Base-by-base conservation (phyloP, 2,113 vertebrate genomes). In the Fulica atra region DNA sequence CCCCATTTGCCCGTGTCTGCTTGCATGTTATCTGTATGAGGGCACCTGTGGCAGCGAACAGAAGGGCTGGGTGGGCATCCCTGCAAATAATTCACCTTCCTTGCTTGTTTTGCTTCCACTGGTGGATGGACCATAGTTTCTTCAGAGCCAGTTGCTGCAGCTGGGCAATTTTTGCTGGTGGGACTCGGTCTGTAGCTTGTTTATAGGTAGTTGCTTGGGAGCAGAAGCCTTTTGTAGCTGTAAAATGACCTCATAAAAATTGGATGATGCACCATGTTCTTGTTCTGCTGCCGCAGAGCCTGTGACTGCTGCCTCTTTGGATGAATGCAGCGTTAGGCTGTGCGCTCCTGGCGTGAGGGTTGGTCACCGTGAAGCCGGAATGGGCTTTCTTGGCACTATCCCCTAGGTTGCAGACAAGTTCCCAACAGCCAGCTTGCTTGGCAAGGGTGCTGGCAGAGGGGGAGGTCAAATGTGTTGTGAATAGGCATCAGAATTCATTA, bases 401-500 rank as follows among this genome's bases (percentile, higher is more conserved):
- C 29, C 48, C n/a, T 60, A 4, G 31, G 69, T 88, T 90, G 65
- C 68, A 57, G 85, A 64, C 57, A 6, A 94, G 42, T 53, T 87
- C 70, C 88, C 66, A 51, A 56, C 92, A 81, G 70, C 92, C 82
- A 81, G 56, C 21, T 59, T 63, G 81, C 16, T 7, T 25, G 81
- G 46, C 3, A 20, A 68, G 86, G 83, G 68, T 3, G 13, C 86
- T 92, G 91, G 82, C 93, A 81, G 91, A 69, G 71, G 23, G 59
- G 76, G 40, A 92, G 73, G 78, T 35, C 81, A 68, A 93, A 85
- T 64, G 73, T 93, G 81, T 92, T 91, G 81, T 51, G 69, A 89
- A 74, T 64, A 86, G 56, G n/a, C 71, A 66, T 70, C 2, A 4
- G 61, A 89, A 92, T 79, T 89, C 73, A 76, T 95, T 95, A 95